Evolutionary conservation across 2,888 invertebrate genomes (phyloP).

Genomic region (Sturmia bella): DNA sequence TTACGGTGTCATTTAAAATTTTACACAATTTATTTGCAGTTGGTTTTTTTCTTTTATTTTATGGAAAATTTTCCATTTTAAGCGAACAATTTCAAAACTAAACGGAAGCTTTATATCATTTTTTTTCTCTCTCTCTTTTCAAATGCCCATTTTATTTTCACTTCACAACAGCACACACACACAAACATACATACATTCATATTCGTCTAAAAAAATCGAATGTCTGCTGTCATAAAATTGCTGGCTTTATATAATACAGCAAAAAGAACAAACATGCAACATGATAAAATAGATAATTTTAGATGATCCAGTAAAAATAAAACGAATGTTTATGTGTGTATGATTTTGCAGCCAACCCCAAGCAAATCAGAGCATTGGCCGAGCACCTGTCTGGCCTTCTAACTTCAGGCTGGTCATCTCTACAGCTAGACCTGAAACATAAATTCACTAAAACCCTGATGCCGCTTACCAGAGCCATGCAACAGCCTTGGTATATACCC

Average conservation of each 20-base stretch:
- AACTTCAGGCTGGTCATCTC: too few species aligned
- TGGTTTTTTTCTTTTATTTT: background rate
- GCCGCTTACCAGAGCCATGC: too few species aligned
- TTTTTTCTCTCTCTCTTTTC: conserved; percentile 7
- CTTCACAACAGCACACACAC: background rate
- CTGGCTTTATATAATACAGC: conserved; percentile 3
- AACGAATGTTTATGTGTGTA: too few species aligned
- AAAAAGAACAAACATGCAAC: background rate
- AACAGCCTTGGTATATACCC: too few species aligned
- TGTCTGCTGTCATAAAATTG: conserved; percentile 37
- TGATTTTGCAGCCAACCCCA: too few species aligned
- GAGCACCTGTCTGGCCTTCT: too few species aligned
- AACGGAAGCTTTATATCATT: conserved; percentile 56
- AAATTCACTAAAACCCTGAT: too few species aligned
- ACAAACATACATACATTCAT: background rate
- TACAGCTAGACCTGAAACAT: too few species aligned
- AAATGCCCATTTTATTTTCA: conserved; percentile 40
- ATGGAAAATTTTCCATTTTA: conserved; percentile 18
- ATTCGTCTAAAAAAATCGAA: conserved; percentile 14
- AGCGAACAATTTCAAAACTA: background rate
- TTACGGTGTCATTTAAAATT: conserved; percentile 12
- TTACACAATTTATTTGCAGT: conserved; percentile 34
- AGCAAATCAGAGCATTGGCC: too few species aligned
- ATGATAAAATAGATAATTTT: background rate
- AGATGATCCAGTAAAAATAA: background rate